phyloP scores from a whole-genome alignment of 2,797 vertebrate species.

The Hypotaenidia okinawae region DNA sequence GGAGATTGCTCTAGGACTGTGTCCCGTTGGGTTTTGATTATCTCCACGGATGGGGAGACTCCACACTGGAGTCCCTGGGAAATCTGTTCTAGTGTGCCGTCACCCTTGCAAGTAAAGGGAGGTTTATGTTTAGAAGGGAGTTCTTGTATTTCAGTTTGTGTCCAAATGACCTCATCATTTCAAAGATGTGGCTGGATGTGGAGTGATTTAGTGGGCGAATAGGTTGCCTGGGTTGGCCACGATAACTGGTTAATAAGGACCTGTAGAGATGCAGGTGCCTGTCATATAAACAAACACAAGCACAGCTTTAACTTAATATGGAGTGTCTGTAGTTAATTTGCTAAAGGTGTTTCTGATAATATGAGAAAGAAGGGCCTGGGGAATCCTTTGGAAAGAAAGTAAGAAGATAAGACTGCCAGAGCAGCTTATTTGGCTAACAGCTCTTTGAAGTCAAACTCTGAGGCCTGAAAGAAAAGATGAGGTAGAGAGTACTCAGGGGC shows the following conservation, averaged over 20 bases:
- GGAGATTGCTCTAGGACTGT: not conserved
- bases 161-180: not conserved
- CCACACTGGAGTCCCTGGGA: not conserved
- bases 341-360: not conserved
- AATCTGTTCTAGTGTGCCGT: not conserved
- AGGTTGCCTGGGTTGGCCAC: not conserved
- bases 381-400: not conserved
- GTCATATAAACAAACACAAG: not conserved
- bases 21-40: not conserved
- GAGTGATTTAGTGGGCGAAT: not conserved
- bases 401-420: not conserved
- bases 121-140: not conserved
- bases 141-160: not conserved
- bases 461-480: not conserved
- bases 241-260: not conserved
- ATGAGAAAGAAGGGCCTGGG: not conserved
- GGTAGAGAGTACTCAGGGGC: not conserved
- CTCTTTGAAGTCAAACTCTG: not conserved
- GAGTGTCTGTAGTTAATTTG: not conserved
- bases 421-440: not conserved
- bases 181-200: not conserved
- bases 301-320: not conserved
- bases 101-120: not conserved
- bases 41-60: not conserved
- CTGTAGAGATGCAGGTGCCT: not conserved